Conservation (phyloP, 2,888 invertebrate species). For the Latrodectus hesperus region DNA sequence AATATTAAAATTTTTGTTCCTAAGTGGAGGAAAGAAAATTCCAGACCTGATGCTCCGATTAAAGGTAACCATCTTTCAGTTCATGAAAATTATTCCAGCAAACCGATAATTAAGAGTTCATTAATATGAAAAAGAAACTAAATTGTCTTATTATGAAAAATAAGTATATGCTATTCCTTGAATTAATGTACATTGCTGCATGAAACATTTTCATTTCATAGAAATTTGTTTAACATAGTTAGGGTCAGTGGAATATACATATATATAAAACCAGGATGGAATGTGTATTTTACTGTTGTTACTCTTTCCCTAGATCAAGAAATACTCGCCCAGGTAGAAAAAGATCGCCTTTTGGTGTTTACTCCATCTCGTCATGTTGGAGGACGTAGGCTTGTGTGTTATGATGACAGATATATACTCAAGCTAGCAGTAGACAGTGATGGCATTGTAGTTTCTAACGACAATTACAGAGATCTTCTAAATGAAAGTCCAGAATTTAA, state of each 20-base stretch:
- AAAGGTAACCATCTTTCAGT: constrained; percentile 76
- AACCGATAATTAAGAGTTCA: too few species aligned
- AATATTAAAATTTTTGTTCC: constrained; percentile 97
- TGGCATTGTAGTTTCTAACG: constrained; percentile 96
- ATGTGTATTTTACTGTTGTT: neutral
- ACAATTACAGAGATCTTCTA: constrained; percentile 93
- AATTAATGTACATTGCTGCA: neutral
- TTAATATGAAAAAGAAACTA: neutral
- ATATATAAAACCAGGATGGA: neutral
- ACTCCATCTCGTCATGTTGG: constrained; percentile 92
- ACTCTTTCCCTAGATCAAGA: constrained; percentile 82
- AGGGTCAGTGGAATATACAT: too few species aligned
- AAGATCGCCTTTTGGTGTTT: constrained; percentile 89
- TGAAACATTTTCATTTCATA: neutral
- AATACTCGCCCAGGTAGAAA: constrained; percentile 88
- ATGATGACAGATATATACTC: constrained; percentile 85
- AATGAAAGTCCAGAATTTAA: constrained; percentile 87
- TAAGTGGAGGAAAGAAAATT: constrained; percentile 94
- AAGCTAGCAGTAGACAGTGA: constrained; percentile 89
- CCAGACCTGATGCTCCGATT: constrained; percentile 90
- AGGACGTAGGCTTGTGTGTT: constrained; percentile 83
- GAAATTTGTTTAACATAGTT: neutral
- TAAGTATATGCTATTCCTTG: too few species aligned
- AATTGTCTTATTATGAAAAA: neutral
- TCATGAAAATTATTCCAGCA: neutral